Percentiles rank a stretch among this genome's conserved stretches.
These are phyloP conservation scores for Xestia sexstrigata DNA, from an alignment of 2,888 invertebrate species.

Conservation along the genomic window DNA sequence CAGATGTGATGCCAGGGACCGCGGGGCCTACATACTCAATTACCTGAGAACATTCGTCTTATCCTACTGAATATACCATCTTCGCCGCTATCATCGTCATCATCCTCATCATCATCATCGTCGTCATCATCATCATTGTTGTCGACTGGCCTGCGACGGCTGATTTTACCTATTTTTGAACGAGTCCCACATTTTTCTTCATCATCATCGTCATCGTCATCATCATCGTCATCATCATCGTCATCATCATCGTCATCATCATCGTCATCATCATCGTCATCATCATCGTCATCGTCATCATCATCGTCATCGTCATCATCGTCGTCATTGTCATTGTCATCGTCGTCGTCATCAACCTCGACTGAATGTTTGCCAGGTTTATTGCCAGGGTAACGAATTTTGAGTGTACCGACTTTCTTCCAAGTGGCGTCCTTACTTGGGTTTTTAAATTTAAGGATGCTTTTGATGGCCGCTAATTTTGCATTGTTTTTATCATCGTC, in stretches of 20 bases:
- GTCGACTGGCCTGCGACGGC: slow-evolving; percentile 80
- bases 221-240: slow-evolving; percentile 76
- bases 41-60: slow-evolving; percentile 90
- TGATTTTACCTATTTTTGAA: slow-evolving; percentile 72
- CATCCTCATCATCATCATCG: slow-evolving; percentile 82
- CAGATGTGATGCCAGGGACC: slow-evolving; percentile 85
- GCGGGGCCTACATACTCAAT: slow-evolving; percentile 81
- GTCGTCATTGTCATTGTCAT: slow-evolving; percentile 79
- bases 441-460: slow-evolving; percentile 69
- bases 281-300: slow-evolving; percentile 84
- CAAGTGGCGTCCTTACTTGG: slow-evolving; percentile 67
- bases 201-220: slow-evolving; percentile 78
- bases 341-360: slow-evolving; percentile 82
- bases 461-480: slow-evolving; percentile 70
- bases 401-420: slow-evolving; percentile 73
- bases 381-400: slow-evolving; percentile 70
- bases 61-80: slow-evolving; percentile 88
- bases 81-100: slow-evolving; percentile 89
- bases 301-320: slow-evolving; percentile 82
- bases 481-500: slow-evolving; percentile 81
- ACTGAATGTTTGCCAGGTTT: slow-evolving; percentile 64
- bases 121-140: slow-evolving; percentile 71
- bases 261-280: slow-evolving; percentile 76
- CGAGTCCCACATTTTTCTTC: slow-evolving; percentile 62
- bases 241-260: slow-evolving; percentile 88